These are phyloP conservation scores for Camponotus pennsylvanicus DNA, from an alignment of 1,140 invertebrate species.

Conservation along the genomic window DNA sequence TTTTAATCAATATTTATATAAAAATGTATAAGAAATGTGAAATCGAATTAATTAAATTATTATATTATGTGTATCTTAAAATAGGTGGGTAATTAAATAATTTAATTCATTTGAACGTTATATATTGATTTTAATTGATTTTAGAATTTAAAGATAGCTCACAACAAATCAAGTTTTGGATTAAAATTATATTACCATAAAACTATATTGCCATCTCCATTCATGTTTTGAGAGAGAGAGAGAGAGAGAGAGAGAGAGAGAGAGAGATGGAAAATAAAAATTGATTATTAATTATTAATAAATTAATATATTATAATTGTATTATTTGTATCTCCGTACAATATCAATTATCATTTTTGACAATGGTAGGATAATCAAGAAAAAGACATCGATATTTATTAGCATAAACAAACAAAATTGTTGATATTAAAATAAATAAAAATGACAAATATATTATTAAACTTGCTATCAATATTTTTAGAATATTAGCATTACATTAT, in stretches of 20 bases:
- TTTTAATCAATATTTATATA: not conserved
- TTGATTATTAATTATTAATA: not conserved
- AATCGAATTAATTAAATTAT: no score
- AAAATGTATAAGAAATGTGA: not conserved
- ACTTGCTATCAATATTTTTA: slow-evolving; percentile 3
- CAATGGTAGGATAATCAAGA: not conserved
- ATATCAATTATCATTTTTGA: not conserved
- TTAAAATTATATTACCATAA: slow-evolving; percentile 33
- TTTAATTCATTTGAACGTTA: slow-evolving; percentile 46
- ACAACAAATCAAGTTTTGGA: slow-evolving; percentile 36
- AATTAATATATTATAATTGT: no score
- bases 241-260: no score
- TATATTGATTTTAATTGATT: slow-evolving; percentile 54
- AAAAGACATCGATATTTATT: not conserved
- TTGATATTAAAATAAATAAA: not conserved
- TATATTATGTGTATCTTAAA: no score
- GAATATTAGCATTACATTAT: not conserved
- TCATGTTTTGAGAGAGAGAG: no score
- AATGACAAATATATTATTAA: not conserved
- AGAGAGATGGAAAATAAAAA: not conserved
- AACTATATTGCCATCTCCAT: no score
- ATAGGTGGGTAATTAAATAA: not conserved
- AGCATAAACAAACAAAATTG: not conserved
- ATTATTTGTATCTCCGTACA: not conserved
- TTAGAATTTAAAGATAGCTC: slow-evolving; percentile 36